Percentiles rank a stretch among this genome's conserved stretches.
Conservation (phyloP, 2,888 invertebrate genomes). For the Habrosyne pyritoides region DNA sequence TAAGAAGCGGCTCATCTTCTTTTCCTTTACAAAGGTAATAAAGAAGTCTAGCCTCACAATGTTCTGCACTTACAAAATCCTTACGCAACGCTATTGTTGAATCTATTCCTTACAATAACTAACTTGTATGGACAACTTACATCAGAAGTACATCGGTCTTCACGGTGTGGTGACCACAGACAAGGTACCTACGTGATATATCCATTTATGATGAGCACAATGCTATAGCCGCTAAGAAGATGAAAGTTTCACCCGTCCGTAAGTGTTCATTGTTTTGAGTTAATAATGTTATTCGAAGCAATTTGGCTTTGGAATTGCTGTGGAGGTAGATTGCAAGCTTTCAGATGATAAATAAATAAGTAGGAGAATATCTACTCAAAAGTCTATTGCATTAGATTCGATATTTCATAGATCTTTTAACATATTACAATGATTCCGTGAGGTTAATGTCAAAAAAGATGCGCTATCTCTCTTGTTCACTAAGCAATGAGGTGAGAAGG, state of each 20-base stretch:
- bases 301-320: not conserved
- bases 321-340: not conserved
- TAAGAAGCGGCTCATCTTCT: not conserved
- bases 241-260: not conserved
- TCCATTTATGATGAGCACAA: not conserved
- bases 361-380: too few relatives aligned
- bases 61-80: not conserved
- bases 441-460: too few relatives aligned
- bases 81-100: not conserved
- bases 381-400: too few relatives aligned
- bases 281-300: not conserved
- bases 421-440: too few relatives aligned
- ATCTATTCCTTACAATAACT: not conserved
- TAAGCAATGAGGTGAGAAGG: too few relatives aligned
- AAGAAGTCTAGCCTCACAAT: not conserved
- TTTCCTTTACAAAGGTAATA: not conserved
- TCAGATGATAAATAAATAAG: not conserved
- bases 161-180: constrained; percentile 16
- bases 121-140: not conserved
- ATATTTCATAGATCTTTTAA: too few relatives aligned
- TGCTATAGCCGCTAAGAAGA: not conserved
- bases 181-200: constrained; percentile 9
- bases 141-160: constrained; percentile 6
- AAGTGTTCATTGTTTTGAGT: constrained; percentile 1
- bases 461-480: too few relatives aligned